These are phyloP conservation scores for Nomada fucata DNA, from an alignment of 2,888 invertebrate species.

Conservation along the genomic window DNA sequence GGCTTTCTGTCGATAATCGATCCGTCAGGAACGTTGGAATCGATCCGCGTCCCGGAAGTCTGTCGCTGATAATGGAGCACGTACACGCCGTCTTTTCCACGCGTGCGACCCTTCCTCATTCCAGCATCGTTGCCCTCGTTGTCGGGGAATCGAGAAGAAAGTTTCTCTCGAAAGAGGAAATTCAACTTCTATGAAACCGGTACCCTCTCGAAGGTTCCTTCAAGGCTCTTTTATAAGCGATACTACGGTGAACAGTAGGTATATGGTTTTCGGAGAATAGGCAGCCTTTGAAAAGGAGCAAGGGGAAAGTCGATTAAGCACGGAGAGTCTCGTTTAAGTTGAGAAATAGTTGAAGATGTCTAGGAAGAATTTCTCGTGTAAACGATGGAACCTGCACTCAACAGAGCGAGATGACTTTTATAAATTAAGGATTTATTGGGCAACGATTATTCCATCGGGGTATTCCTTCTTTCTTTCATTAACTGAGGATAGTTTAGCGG, in stretches of 20 bases:
- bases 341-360: too few species aligned
- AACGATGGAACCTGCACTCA: too few species aligned
- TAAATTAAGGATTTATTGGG: too few species aligned
- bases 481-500: too few species aligned
- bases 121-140: constrained; percentile 30
- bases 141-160: constrained; percentile 66
- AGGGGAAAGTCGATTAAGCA: too few species aligned
- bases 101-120: constrained; percentile 4
- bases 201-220: not conserved
- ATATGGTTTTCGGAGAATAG: not conserved
- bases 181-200: constrained; percentile 1
- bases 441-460: too few species aligned
- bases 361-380: too few species aligned
- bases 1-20: constrained; percentile 62
- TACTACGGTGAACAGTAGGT: not conserved
- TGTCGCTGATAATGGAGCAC: constrained; percentile 54
- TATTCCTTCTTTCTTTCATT: too few species aligned
- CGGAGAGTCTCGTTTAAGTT: too few species aligned
- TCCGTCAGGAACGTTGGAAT: constrained; percentile 59
- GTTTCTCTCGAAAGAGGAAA: constrained; percentile 22
- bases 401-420: too few species aligned
- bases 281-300: not conserved
- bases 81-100: constrained; percentile 35
- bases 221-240: not conserved
- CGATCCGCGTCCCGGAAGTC: constrained; percentile 64